Conservation (phyloP, 2,888 invertebrate species). For the Ochropleura leucogaster region DNA sequence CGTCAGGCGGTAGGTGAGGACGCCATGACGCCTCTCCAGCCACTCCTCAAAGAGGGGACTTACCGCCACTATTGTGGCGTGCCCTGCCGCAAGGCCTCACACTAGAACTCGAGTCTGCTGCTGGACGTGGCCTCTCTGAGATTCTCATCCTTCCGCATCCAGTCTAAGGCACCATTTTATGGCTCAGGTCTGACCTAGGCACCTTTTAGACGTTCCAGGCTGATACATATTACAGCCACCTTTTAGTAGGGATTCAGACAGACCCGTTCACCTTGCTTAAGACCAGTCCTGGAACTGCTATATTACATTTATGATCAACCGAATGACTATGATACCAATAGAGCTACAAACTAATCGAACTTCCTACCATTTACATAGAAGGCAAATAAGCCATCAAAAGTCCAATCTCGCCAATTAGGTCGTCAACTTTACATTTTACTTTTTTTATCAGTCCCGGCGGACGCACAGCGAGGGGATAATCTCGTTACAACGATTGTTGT, state of each 20-base stretch:
- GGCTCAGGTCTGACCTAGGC: too few relatives aligned
- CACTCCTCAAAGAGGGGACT: too few relatives aligned
- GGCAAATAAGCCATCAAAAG: slow-evolving; percentile 9
- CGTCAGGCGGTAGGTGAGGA: too few relatives aligned
- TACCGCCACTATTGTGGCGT: too few relatives aligned
- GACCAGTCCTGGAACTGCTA: not conserved
- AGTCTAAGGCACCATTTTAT: not conserved
- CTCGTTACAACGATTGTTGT: slow-evolving; percentile 21
- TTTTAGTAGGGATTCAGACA: not conserved
- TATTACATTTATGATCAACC: not conserved
- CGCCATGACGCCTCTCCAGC: too few relatives aligned
- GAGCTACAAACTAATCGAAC: slow-evolving; percentile 5
- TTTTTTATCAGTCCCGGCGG: slow-evolving; percentile 54
- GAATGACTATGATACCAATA: not conserved
- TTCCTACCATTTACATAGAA: not conserved
- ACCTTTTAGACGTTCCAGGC: too few relatives aligned
- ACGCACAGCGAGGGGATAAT: slow-evolving; percentile 44
- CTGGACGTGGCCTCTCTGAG: not conserved
- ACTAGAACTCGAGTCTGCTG: not conserved
- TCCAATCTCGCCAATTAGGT: slow-evolving; percentile 25
- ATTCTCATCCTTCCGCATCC: too few relatives aligned
- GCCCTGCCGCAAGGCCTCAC: too few relatives aligned
- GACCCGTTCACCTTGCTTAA: not conserved
- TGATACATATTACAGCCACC: too few relatives aligned
- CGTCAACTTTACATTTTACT: slow-evolving; percentile 19